phyloP scores from a whole-genome alignment of 2,113 vertebrate species.

The Poeciliopsis retropinna region DNA sequence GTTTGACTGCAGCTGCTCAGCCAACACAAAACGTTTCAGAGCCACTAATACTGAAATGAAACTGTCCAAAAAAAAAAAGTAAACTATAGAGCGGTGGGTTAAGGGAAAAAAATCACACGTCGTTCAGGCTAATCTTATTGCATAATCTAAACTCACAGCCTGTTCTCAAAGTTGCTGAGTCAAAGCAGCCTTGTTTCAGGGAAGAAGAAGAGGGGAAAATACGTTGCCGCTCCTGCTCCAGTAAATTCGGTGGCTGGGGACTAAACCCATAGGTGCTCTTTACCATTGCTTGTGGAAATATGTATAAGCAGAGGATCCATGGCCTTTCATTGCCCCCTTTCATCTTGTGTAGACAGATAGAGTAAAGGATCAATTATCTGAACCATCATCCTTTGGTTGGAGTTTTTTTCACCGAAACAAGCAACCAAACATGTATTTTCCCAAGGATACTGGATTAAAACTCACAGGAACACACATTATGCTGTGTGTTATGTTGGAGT shows the following conservation, averaged over 20 bases:
- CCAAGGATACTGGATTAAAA: background rate
- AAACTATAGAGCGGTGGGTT: background rate
- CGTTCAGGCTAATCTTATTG: slow-evolving; percentile 15
- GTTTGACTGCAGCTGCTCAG: background rate
- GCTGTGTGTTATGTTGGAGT: background rate
- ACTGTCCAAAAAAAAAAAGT: slow-evolving; percentile 7
- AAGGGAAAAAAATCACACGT: slow-evolving; percentile 59
- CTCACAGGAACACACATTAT: background rate
- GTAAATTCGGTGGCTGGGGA: slow-evolving; percentile 26
- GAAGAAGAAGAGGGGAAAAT: slow-evolving; percentile 57
- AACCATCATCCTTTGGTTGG: background rate
- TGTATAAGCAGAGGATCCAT: background rate
- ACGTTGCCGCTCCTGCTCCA: slow-evolving; percentile 45
- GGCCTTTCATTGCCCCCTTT: background rate
- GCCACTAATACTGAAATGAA: slow-evolving; percentile 13
- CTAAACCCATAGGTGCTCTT: background rate
- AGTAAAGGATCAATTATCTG: background rate
- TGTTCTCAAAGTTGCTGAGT: slow-evolving; percentile 59
- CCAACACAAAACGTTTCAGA: slow-evolving; percentile 6
- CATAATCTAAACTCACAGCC: slow-evolving; percentile 29
- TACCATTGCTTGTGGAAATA: slow-evolving; percentile 11
- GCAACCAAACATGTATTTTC: slow-evolving; percentile 1
- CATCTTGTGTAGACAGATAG: background rate
- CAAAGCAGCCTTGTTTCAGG: slow-evolving; percentile 58
- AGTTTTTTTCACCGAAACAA: background rate